A percentile compares a stretch with the other conserved stretches of the same genome.
Evolutionary conservation across 2,888 invertebrate genomes (phyloP).

Genomic region (Oligia fasciuncula): DNA sequence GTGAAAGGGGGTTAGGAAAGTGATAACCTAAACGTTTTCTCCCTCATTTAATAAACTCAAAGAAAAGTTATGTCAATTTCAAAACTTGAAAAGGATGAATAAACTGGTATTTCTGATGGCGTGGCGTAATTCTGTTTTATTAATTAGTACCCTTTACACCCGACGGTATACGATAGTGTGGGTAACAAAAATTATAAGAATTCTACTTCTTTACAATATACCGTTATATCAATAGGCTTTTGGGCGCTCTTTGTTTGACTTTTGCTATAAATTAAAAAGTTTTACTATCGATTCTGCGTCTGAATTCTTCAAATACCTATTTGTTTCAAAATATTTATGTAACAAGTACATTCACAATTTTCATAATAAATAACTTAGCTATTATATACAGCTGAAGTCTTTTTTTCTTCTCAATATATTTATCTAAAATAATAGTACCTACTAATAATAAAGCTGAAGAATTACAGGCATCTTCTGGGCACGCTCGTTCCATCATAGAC

Average conservation of each 20-base stretch:
- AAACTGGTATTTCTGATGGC: conserved; percentile 6
- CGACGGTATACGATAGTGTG: too few relatives aligned
- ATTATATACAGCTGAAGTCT: background rate
- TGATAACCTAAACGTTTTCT: conserved; percentile 1
- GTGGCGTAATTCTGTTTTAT: conserved; percentile 14
- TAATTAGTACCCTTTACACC: background rate
- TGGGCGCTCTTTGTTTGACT: background rate
- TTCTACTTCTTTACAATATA: background rate
- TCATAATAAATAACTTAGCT: background rate
- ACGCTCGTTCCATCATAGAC: too few relatives aligned
- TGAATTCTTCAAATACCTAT: conserved; percentile 11
- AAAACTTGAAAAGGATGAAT: conserved; percentile 12
- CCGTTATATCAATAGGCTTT: background rate
- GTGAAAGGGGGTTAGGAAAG: conserved; percentile 3
- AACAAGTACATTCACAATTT: background rate
- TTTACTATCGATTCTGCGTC: background rate
- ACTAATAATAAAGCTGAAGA: background rate
- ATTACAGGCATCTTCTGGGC: too few relatives aligned
- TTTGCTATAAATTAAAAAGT: conserved; percentile 16
- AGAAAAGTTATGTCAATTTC: background rate
- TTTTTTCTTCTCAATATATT: background rate
- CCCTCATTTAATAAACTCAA: conserved; percentile 5
- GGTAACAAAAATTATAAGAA: background rate
- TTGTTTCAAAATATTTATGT: conserved; percentile 13
- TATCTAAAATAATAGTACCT: too few relatives aligned